Evolutionary conservation across 2,888 invertebrate species (phyloP), one percentile per base, ranked within the genome.

Genomic region (Pilophorus perplexus): DNA sequence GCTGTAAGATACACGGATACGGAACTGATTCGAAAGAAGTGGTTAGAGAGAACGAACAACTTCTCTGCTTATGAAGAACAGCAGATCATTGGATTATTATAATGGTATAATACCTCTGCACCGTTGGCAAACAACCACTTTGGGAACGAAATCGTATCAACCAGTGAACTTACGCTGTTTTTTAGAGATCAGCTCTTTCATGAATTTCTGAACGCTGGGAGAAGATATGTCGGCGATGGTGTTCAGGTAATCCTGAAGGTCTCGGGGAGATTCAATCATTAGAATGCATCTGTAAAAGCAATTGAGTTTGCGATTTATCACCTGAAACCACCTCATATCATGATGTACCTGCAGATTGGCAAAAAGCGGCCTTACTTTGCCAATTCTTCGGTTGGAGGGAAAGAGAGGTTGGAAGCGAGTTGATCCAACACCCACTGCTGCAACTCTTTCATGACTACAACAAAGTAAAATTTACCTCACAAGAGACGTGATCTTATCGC

Each of bases 191-290:
- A 88, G 77, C 70, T 88, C 85, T 4, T 78, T 73, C 50, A 87
- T 80, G 74, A 91, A 89, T 52, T 81, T 78, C 67, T 82, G 81
- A 74, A 90, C 89, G 66, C 84, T 82, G 3, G 82, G 78, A 72
- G 85, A 84, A 59, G 81, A 83, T 69, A 82, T 82, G 76, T 90
- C 85, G 0, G 93, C 75, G 50, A 93, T 79, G 54, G 86, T 87
- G 72, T 82, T 83, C 77, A 92, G 85, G 74, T 90, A 91, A 67
- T 89, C 88, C 72, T 88, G 86, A 52, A 90, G 80, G 73, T 90
- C 90, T 67, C 80, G 79, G 64, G 84, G 84, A 74, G 83, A 84
- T 73, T 87, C 82, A 72, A 93, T 88, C 14, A 84, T 81, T 67
- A 84, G 74, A 33, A 93, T 84, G 72, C 86, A 89, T 33, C 92